Evolutionary conservation across 2,888 invertebrate genomes (phyloP).

Genomic region (Melitaea athalia): DNA sequence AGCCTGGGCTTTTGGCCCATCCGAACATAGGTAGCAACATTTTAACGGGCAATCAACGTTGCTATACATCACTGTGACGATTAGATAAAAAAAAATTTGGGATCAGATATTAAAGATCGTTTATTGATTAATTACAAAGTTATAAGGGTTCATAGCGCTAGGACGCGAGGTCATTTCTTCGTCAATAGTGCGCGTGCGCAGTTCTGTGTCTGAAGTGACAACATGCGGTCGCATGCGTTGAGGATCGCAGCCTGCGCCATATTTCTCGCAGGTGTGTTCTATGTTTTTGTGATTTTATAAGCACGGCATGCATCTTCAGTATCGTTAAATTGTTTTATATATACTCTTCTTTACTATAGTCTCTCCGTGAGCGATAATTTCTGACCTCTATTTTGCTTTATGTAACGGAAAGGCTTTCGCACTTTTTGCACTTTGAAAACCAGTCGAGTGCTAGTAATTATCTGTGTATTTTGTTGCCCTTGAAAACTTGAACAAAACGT

Average conservation of each 20-base stretch:
- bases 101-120: conserved; percentile 30
- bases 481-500: background rate
- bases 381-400: background rate
- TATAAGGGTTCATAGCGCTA: conserved; percentile 36
- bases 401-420: conserved; percentile 3
- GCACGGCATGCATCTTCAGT: background rate
- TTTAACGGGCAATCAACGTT: conserved; percentile 15
- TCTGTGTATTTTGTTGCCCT: conserved; percentile 3
- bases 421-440: background rate
- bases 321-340: background rate
- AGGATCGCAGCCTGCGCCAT: conserved; percentile 33
- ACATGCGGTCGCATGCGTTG: conserved; percentile 40
- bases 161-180: conserved; percentile 23
- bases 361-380: background rate
- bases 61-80: conserved; percentile 21
- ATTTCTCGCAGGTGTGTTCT: conserved; percentile 41
- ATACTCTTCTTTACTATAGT: background rate
- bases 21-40: background rate
- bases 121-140: conserved; percentile 41
- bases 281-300: background rate
- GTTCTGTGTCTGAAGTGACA: conserved; percentile 27
- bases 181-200: conserved; percentile 34
- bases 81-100: conserved; percentile 25
- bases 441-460: conserved; percentile 7
- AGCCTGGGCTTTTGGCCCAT: conserved; percentile 14